Base-by-base conservation (phyloP, 2,888 invertebrate genomes). In the Macrophya annulata region DNA sequence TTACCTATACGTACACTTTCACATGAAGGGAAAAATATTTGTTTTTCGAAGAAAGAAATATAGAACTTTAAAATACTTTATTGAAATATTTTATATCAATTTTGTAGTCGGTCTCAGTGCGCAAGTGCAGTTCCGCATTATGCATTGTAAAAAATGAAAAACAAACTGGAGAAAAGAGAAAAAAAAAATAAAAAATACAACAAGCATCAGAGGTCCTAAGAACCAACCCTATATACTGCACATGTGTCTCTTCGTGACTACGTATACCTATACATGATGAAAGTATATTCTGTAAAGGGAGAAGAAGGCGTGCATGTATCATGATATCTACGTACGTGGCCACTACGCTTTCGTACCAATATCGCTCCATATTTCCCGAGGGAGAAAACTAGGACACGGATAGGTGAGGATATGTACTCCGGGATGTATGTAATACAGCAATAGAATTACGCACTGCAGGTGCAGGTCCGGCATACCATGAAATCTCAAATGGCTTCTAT, bases 321-420 rank as follows among this genome's bases (percentile, higher is more conserved):
- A 74, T 45, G 74, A 45, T 10, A 62, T 62, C 62, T 62, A 62
- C 62, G 62, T 59, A 81, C 81, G 81, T 81, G 81, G 68, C 79
- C 77, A 86, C 40, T 76, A 85, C 76, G 72, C 79, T 65, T 55
- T 84, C 84, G 85, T 85, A 85, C 86, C 85, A 84, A 84, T 86
- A 85, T 85, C 51, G 85, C 86, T 85, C 85, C 86, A 86, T 88
- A 88, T 89, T 88, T 89, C 87, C 88, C 87, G 74, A 43, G 88
- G 87, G 86, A 86, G n/a, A 76, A 81, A 65, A 48, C 62, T 81
- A n/a, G 21, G 21, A 62, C 40, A 25, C 21, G 43, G 40, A 43
- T 81, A 81, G 59, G 81, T 77, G 55, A 48, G 77, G 48, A 51
- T 74, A 25, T 43, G 10, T 15, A 21, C 68, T 37, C 15, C 68